Evolutionary conservation across 2,888 invertebrate species (phyloP).

Genomic region (Ethmia dodecea): DNA sequence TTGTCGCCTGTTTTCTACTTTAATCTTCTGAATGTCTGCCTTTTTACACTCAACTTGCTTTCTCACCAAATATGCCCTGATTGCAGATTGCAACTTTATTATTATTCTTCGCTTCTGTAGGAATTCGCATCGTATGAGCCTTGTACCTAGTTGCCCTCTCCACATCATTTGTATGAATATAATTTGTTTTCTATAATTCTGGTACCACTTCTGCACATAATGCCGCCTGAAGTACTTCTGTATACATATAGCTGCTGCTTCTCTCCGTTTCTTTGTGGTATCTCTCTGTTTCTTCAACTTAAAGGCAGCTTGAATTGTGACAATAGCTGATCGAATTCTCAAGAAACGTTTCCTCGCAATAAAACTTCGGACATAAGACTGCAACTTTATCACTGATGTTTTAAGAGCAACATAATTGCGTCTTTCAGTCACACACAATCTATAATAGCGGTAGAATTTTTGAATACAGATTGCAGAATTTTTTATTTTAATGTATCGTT

Average conservation of each 20-base stretch:
- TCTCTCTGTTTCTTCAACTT: conserved; percentile 37
- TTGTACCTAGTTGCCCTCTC: conserved; percentile 53
- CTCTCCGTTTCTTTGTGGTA: conserved; percentile 28
- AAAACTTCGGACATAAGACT: conserved; percentile 38
- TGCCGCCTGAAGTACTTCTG: conserved; percentile 54
- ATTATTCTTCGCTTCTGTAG: conserved; percentile 42
- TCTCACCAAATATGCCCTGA: conserved; percentile 70
- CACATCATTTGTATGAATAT: conserved; percentile 56
- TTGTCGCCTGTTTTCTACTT: conserved; percentile 50
- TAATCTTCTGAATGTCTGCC: conserved; percentile 54
- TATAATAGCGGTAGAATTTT: conserved; percentile 47
- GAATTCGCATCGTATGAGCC: conserved; percentile 47
- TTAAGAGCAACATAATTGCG: conserved; percentile 21
- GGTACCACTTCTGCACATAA: conserved; percentile 39
- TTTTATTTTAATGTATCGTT: conserved; percentile 30
- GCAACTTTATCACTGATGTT: conserved; percentile 27
- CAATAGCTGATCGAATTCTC: conserved; percentile 31
- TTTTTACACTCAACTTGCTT: conserved; percentile 58
- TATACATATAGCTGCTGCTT: conserved; percentile 42
- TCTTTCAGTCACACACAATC: conserved; percentile 25
- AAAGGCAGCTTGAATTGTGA: conserved; percentile 55
- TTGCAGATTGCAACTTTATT: conserved; percentile 54
- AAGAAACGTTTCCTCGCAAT: conserved; percentile 43
- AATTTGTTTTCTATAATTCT: conserved; percentile 35
- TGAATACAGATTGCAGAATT: conserved; percentile 50